phyloP scores from a whole-genome alignment of 1,140 invertebrate species.

The Helicoverpa zea region DNA sequence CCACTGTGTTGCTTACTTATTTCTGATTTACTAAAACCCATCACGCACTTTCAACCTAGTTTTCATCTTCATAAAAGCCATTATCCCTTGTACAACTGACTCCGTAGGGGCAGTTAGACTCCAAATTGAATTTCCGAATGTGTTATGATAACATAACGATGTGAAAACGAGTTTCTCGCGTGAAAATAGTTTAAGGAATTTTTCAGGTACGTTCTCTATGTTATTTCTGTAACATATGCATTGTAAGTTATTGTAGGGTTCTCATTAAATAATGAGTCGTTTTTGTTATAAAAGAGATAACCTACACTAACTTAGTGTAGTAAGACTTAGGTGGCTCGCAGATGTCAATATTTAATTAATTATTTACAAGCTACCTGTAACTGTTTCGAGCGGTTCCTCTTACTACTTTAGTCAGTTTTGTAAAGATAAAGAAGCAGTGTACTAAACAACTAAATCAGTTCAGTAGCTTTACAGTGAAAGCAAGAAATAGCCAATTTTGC shows the following conservation, averaged over 20 bases:
- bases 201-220: background rate
- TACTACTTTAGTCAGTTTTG: no score
- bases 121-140: conserved; percentile 68
- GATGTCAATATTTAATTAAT: no score
- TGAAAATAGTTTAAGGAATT: conserved; percentile 54
- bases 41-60: conserved; percentile 51
- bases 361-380: no score
- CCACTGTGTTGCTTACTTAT: conserved; percentile 67
- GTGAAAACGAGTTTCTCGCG: conserved; percentile 64
- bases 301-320: no score
- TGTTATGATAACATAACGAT: conserved; percentile 62
- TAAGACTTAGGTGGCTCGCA: no score
- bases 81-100: conserved; percentile 10
- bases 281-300: no score
- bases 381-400: no score
- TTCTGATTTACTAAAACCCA: conserved; percentile 57
- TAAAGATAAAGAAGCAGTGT: no score
- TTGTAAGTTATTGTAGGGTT: background rate
- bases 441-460: no score
- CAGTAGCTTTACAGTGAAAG: no score
- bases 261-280: background rate
- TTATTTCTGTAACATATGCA: background rate
- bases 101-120: conserved; percentile 50
- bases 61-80: conserved; percentile 14
- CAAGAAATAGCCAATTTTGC: no score